phyloP scores from a whole-genome alignment of 2,797 vertebrate species.

The Sebastes ruberrimus region DNA sequence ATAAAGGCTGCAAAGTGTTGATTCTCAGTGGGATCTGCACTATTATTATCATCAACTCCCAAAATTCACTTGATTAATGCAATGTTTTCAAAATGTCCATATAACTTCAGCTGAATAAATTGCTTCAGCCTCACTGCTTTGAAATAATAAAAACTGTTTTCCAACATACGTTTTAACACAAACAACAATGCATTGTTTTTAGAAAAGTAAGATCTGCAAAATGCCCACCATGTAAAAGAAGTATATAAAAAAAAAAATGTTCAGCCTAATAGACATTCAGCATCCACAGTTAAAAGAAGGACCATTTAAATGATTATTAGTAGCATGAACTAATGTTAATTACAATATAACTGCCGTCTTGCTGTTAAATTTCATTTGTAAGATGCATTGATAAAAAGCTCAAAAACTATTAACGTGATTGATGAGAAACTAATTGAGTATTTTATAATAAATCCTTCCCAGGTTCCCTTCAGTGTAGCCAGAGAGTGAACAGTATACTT shows the following conservation, averaged over 20 bases:
- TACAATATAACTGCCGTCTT: background rate
- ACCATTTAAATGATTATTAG: background rate
- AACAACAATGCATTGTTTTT: background rate
- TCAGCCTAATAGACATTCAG: background rate
- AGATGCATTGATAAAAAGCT: slow-evolving; percentile 24
- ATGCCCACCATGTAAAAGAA: background rate
- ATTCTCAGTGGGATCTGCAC: background rate
- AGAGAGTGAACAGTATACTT: slow-evolving; percentile 68
- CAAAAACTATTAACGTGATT: slow-evolving; percentile 31
- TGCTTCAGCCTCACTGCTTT: background rate
- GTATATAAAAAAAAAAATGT: too few species aligned
- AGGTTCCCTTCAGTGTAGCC: slow-evolving; percentile 53
- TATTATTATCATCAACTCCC: background rate
- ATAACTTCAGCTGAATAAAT: background rate
- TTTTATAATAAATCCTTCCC: slow-evolving; percentile 48
- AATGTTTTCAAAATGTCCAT: background rate
- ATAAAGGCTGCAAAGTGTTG: background rate
- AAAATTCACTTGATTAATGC: background rate
- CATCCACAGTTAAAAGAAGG: background rate
- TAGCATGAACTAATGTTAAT: background rate
- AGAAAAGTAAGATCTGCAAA: background rate
- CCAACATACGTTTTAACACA: background rate
- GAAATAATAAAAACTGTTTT: background rate
- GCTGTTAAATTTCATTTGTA: background rate
- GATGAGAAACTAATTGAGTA: slow-evolving; percentile 50